A percentile compares a stretch with the other conserved stretches of the same genome.
Evolutionary conservation across 2,797 vertebrate species (phyloP).

Genomic region (Loris lydekkerianus): DNA sequence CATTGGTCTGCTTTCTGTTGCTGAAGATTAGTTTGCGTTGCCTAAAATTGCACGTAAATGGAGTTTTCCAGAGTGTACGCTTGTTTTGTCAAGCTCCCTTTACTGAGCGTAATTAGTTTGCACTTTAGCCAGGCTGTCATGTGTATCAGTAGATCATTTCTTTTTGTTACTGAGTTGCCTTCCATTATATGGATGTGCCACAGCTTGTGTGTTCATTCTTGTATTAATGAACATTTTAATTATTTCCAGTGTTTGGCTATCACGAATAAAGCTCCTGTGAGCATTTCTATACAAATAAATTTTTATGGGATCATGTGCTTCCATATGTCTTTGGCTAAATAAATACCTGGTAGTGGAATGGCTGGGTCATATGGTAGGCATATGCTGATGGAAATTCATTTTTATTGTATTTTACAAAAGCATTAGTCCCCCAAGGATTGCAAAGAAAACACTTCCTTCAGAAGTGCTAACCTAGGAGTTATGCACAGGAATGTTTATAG

Average conservation of each 20-base stretch:
- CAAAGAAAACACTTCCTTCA: background rate
- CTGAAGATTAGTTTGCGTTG: background rate
- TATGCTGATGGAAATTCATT: background rate
- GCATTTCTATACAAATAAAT: background rate
- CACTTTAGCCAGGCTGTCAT: background rate
- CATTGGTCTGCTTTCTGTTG: background rate
- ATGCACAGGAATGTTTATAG: background rate
- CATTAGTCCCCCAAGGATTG: background rate
- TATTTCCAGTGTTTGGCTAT: background rate
- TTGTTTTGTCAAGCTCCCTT: background rate
- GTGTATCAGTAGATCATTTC: background rate
- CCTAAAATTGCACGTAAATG: background rate
- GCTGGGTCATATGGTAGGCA: background rate
- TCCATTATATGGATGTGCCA: background rate
- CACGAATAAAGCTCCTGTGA: background rate
- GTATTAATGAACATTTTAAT: background rate
- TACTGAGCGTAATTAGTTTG: background rate
- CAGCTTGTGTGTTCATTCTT: background rate
- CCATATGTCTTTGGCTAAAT: background rate
- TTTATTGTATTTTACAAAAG: conserved; percentile 19
- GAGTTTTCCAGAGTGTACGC: background rate
- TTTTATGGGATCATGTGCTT: background rate
- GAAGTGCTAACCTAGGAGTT: background rate
- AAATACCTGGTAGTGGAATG: background rate
- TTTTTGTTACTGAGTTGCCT: background rate